phyloP scores from a whole-genome alignment of 2,113 vertebrate genomes.

The Scatophagus argus region DNA sequence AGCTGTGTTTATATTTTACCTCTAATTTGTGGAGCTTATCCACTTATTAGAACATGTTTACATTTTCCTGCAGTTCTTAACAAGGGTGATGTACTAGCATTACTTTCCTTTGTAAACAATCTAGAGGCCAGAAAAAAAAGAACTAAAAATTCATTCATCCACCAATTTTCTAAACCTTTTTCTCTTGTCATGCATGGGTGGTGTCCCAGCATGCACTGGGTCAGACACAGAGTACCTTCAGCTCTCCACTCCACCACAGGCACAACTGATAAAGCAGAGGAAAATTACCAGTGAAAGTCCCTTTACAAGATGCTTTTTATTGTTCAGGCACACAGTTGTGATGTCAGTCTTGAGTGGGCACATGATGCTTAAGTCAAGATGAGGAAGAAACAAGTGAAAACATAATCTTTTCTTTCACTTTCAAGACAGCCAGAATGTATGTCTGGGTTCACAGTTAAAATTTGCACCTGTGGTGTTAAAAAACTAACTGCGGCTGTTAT shows the following conservation, averaged over 20 bases:
- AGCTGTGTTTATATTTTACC: slow-evolving; percentile 6
- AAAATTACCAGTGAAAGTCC: background rate
- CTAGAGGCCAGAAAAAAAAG: background rate
- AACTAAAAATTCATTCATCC: background rate
- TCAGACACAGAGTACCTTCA: background rate
- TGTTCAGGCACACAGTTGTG: background rate
- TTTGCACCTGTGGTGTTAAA: background rate
- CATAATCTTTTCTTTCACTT: background rate
- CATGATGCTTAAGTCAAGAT: background rate
- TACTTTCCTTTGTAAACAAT: background rate
- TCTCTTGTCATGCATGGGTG: background rate
- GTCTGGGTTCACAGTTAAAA: background rate
- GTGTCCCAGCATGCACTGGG: background rate
- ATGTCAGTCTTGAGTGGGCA: slow-evolving; percentile 20
- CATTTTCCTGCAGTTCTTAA: background rate
- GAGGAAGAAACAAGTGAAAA: background rate
- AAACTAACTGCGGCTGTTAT: background rate
- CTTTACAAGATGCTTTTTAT: background rate
- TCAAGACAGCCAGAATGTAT: background rate
- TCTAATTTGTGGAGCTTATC: background rate
- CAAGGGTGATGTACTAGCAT: background rate
- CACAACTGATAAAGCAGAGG: background rate
- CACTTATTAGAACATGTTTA: background rate
- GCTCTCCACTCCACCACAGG: background rate
- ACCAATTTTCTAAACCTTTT: background rate